A percentile compares a stretch with the other conserved stretches of the same genome.
Conservation (phyloP, 2,888 invertebrate genomes). For the Drosophila phalerata region DNA sequence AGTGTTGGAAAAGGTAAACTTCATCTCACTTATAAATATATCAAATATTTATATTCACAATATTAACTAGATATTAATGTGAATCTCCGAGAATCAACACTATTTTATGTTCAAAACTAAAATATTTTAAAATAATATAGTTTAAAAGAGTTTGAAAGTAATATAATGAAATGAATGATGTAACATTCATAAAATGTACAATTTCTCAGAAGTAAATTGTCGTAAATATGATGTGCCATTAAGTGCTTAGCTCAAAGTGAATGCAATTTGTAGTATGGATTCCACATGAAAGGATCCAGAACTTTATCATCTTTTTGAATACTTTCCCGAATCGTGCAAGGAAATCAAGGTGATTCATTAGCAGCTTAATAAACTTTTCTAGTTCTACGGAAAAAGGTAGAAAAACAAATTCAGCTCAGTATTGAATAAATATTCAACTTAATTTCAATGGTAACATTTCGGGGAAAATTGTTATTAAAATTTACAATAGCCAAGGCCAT, state of each 20-base stretch:
- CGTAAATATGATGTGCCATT: conserved; percentile 5
- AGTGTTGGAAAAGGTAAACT: neutral
- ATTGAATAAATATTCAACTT: neutral
- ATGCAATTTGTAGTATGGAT: conserved; percentile 14
- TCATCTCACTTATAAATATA: neutral
- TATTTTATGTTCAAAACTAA: too few species aligned
- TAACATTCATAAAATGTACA: too few species aligned
- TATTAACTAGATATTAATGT: neutral
- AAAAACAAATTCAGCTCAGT: neutral
- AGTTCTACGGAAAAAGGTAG: neutral
- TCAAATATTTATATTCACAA: neutral
- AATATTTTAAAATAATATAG: too few species aligned
- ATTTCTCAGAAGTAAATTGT: too few species aligned
- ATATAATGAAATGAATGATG: too few species aligned
- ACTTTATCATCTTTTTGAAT: neutral
- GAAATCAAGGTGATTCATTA: neutral
- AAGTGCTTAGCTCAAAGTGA: conserved; percentile 3
- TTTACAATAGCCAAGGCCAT: conserved; percentile 1
- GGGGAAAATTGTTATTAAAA: neutral
- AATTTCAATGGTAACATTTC: conserved; percentile 10
- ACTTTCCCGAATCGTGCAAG: neutral
- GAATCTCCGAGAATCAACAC: neutral
- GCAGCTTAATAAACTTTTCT: neutral
- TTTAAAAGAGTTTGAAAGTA: too few species aligned
- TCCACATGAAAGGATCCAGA: neutral